Conservation (phyloP, 2,113 vertebrate genomes). For the Apteryx owenii region DNA sequence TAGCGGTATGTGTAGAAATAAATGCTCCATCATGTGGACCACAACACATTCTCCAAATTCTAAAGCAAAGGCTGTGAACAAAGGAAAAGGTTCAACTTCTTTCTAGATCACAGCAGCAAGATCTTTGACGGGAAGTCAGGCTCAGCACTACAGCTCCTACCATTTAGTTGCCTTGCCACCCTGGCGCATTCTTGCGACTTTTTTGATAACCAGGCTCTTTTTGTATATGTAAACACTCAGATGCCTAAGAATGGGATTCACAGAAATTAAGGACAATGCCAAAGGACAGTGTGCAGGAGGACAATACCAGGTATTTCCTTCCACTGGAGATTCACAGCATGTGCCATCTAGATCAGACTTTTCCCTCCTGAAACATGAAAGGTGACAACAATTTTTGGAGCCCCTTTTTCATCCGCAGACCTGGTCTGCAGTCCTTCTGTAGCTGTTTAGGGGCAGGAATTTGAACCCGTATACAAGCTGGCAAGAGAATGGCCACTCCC, state of each 20-base stretch:
- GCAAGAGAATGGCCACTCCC: not conserved
- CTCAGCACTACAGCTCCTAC: not conserved
- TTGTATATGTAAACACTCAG: not conserved
- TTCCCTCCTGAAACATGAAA: not conserved
- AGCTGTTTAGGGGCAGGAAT: not conserved
- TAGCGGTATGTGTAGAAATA: not conserved
- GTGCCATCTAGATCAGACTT: not conserved
- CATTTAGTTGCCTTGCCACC: not conserved
- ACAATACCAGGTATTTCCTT: not conserved
- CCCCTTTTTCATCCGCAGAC: not conserved
- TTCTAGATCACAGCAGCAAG: not conserved
- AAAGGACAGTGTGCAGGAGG: not conserved
- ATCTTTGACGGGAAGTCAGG: rapidly evolving
- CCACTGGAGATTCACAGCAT: not conserved
- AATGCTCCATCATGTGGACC: not conserved
- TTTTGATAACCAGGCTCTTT: not conserved
- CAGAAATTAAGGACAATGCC: not conserved
- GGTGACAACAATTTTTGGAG: not conserved
- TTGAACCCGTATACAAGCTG: not conserved
- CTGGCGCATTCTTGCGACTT: no score
- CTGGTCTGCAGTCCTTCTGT: not conserved
- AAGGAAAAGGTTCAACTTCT: not conserved
- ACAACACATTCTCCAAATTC: not conserved
- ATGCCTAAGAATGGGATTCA: not conserved
- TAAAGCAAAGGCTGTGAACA: not conserved